Percentiles rank a stretch among this genome's conserved stretches.
Evolutionary conservation across 2,113 vertebrate genomes (phyloP).

Genomic region (Bombycilla garrulus): DNA sequence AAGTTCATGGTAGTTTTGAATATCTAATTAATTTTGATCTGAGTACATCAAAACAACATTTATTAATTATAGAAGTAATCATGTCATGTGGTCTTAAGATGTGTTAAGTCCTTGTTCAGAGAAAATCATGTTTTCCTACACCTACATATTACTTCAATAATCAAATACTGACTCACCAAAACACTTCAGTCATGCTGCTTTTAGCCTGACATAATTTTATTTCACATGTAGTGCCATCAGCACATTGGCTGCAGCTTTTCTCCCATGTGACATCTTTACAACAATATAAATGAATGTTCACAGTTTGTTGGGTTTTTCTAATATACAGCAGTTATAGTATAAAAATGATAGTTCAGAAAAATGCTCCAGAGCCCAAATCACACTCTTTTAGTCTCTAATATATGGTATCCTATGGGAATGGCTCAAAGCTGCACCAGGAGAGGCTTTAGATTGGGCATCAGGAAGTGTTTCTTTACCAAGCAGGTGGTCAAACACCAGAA

Average conservation of each 20-base stretch:
- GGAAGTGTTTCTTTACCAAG: neutral
- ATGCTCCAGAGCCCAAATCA: neutral
- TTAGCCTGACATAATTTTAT: neutral
- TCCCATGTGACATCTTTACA: constrained; percentile 5
- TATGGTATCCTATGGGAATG: neutral
- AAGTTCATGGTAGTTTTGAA: neutral
- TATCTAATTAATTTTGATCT: neutral
- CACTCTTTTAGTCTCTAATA: neutral
- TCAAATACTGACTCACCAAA: constrained; percentile 42
- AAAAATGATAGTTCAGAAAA: neutral
- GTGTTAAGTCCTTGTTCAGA: neutral
- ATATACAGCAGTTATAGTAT: neutral
- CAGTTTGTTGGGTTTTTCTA: neutral
- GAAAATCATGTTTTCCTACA: neutral
- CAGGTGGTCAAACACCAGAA: neutral
- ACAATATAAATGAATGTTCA: neutral
- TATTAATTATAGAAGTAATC: neutral
- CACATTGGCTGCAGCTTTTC: neutral
- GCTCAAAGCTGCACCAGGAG: neutral
- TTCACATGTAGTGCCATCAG: neutral
- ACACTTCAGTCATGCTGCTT: constrained; percentile 26
- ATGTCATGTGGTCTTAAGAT: neutral
- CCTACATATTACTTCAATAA: constrained; percentile 2
- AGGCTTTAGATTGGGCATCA: neutral
- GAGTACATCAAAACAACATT: neutral